A percentile compares a stretch with the other conserved stretches of the same genome.
phyloP scores from a whole-genome alignment of 2,797 vertebrate genomes.

The Atherinosoma microstoma region DNA sequence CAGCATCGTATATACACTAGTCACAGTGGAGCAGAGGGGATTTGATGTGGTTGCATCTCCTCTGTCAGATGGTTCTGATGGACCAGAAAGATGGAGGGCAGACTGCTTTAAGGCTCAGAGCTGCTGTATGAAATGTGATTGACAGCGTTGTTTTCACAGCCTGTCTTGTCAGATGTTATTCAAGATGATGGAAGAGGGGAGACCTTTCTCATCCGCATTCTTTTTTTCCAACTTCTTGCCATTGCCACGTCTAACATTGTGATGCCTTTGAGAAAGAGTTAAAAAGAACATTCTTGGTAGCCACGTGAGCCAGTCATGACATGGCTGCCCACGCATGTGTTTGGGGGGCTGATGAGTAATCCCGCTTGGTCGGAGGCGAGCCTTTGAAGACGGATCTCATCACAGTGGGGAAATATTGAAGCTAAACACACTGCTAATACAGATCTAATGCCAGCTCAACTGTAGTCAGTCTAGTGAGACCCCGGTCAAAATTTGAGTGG shows the following conservation, averaged over 20 bases:
- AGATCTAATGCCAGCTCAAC: slow-evolving; percentile 22
- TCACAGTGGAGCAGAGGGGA: neutral
- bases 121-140: slow-evolving; percentile 48
- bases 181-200: slow-evolving; percentile 27
- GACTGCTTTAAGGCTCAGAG: slow-evolving; percentile 19
- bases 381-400: slow-evolving; percentile 49
- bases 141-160: slow-evolving; percentile 66
- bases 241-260: neutral
- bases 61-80: slow-evolving; percentile 11
- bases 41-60: neutral
- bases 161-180: slow-evolving; percentile 51
- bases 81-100: neutral
- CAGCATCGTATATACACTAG: neutral
- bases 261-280: slow-evolving; percentile 30
- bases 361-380: slow-evolving; percentile 53
- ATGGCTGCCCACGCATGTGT: slow-evolving; percentile 53
- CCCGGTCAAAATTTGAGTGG: neutral
- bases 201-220: neutral
- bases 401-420: slow-evolving; percentile 39
- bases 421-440: slow-evolving; percentile 31
- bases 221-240: slow-evolving; percentile 9
- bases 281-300: slow-evolving; percentile 42
- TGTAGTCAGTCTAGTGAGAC: slow-evolving; percentile 7
- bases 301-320: slow-evolving; percentile 61
- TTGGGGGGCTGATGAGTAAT: slow-evolving; percentile 67